Evolutionary conservation across 2,113 vertebrate species (phyloP).

Genomic region (Myiozetetes cayanensis): DNA sequence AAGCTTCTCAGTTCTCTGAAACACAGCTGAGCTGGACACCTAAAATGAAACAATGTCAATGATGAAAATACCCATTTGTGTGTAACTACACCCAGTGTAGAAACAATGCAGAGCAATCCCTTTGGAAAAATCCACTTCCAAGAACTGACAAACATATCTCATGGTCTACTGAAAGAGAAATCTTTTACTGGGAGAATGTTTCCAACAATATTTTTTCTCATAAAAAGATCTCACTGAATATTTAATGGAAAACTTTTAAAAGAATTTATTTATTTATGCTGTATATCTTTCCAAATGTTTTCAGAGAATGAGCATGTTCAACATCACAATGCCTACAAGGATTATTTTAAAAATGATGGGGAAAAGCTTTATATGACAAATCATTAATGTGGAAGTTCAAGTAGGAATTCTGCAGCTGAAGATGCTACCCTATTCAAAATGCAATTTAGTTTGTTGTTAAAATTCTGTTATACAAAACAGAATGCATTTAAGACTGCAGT

Average conservation of each 20-base stretch:
- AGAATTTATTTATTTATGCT: background rate
- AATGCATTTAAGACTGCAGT: background rate
- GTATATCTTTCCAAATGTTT: background rate
- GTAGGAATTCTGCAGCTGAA: background rate
- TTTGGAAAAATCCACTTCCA: background rate
- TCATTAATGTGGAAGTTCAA: background rate
- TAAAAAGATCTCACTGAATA: background rate
- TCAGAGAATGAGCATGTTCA: background rate
- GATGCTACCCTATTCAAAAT: background rate
- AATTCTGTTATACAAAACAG: background rate
- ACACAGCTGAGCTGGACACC: background rate
- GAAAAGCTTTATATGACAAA: background rate
- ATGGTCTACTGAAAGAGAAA: background rate
- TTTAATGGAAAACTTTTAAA: background rate
- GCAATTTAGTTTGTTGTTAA: background rate
- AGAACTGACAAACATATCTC: background rate
- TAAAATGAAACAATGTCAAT: background rate
- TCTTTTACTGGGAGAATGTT: background rate
- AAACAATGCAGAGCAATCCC: background rate
- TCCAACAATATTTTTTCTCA: background rate
- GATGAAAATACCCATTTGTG: background rate
- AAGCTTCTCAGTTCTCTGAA: background rate
- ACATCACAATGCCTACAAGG: background rate
- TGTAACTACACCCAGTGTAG: background rate
- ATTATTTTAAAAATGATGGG: background rate